Conservation (phyloP, 1,140 invertebrate genomes). For the Pomacea maculata region DNA sequence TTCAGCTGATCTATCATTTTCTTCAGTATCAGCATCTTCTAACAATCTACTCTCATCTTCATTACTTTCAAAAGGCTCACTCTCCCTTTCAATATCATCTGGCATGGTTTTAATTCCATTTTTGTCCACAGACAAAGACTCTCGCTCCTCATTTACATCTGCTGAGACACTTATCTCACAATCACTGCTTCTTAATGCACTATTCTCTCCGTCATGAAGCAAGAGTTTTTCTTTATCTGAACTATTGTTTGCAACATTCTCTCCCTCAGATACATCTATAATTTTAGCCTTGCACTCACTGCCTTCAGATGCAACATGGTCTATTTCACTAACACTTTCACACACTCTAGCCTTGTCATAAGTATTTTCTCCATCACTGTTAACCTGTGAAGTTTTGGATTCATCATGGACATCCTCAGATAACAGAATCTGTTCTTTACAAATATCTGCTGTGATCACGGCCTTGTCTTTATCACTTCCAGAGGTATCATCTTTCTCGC, state of each 20-base stretch:
- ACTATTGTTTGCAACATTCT: constrained; percentile 11
- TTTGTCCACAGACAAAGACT: background rate
- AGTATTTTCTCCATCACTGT: background rate
- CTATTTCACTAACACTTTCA: background rate
- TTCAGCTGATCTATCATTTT: background rate
- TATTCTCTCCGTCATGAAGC: no score
- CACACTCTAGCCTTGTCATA: background rate
- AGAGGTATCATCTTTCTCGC: background rate
- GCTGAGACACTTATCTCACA: no score
- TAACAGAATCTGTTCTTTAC: background rate
- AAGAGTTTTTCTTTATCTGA: background rate
- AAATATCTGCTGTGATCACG: background rate
- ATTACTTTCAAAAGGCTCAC: background rate
- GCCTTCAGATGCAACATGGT: background rate
- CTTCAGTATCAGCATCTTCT: background rate
- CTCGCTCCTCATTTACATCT: no score
- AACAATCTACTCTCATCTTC: background rate
- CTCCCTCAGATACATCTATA: background rate
- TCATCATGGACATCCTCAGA: background rate
- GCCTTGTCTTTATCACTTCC: background rate
- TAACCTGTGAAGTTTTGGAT: background rate
- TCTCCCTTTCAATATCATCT: background rate
- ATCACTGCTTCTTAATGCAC: no score
- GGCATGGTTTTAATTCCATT: background rate
- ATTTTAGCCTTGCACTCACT: background rate